Conservation (phyloP, 2,113 vertebrate species). For the Esox niger region DNA sequence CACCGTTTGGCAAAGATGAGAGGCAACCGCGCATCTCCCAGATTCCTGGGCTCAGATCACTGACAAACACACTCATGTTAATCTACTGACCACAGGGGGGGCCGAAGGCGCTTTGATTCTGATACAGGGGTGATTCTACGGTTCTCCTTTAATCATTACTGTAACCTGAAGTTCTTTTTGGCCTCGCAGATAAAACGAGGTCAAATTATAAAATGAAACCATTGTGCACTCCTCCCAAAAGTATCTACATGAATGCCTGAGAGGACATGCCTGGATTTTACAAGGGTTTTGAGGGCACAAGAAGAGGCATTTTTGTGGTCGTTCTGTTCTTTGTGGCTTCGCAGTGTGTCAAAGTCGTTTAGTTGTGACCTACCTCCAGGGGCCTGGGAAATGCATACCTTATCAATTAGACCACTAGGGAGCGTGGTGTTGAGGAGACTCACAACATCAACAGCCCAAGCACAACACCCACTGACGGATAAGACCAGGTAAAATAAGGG, state of each 20-base stretch:
- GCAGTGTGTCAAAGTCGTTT: constrained; percentile 4
- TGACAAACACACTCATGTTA: not conserved
- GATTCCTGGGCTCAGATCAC: constrained; percentile 1
- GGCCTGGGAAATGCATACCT: constrained; percentile 34
- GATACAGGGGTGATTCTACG: not conserved
- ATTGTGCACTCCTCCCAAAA: not conserved
- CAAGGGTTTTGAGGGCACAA: not conserved
- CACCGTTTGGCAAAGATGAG: constrained; percentile 40
- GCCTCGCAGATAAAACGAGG: not conserved
- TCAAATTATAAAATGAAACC: not conserved
- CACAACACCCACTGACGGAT: constrained; percentile 3
- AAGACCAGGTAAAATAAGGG: constrained; percentile 28
- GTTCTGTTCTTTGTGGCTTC: not conserved
- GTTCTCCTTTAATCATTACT: constrained; percentile 1
- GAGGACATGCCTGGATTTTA: not conserved
- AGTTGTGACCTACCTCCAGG: constrained; percentile 34
- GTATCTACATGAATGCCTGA: not conserved
- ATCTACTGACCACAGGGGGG: not conserved
- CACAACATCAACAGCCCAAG: constrained; percentile 43
- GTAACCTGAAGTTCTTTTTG: not conserved
- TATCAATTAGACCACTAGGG: constrained; percentile 44
- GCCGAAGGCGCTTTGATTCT: not conserved
- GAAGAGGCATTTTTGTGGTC: not conserved
- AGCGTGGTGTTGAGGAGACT: constrained; percentile 32
- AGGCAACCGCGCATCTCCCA: constrained; percentile 12